These are phyloP conservation scores for Plectrocnemia conspersa DNA, from an alignment of 1,140 invertebrate genomes.

Conservation along the genomic window DNA sequence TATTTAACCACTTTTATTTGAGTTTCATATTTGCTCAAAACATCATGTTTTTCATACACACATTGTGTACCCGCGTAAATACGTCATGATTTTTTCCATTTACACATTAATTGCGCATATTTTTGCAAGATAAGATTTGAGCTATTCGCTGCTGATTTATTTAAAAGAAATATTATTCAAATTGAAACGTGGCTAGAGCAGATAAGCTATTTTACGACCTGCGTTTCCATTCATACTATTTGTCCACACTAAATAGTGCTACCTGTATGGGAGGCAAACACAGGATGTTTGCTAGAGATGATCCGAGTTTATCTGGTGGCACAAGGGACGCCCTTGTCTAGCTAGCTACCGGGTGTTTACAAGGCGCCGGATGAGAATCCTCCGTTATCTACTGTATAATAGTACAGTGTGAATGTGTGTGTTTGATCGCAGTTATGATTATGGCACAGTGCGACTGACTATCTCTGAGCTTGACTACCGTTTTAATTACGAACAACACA, in stretches of 20 bases:
- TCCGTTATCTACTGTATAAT: conserved; percentile 7
- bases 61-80: no score
- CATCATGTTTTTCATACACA: no score
- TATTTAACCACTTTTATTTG: no score
- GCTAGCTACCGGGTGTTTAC: not conserved
- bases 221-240: not conserved
- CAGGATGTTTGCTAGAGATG: conserved; percentile 1
- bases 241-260: not conserved
- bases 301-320: not conserved
- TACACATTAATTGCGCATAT: no score
- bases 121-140: no score
- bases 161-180: no score
- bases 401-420: no score
- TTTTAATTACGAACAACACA: conserved; percentile 2
- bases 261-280: not conserved
- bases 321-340: conserved; percentile 1
- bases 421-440: conserved; percentile 8
- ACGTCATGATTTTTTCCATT: no score
- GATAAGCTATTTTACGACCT: not conserved
- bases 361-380: conserved; percentile 4
- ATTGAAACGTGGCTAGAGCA: not conserved
- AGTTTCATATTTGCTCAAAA: no score
- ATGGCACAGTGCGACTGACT: not conserved
- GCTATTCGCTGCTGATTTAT: no score
- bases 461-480: not conserved